Evolutionary conservation across 2,797 vertebrate species (phyloP), one percentile per base, ranked within the genome.

Genomic region (Eidolon dupreanum): DNA sequence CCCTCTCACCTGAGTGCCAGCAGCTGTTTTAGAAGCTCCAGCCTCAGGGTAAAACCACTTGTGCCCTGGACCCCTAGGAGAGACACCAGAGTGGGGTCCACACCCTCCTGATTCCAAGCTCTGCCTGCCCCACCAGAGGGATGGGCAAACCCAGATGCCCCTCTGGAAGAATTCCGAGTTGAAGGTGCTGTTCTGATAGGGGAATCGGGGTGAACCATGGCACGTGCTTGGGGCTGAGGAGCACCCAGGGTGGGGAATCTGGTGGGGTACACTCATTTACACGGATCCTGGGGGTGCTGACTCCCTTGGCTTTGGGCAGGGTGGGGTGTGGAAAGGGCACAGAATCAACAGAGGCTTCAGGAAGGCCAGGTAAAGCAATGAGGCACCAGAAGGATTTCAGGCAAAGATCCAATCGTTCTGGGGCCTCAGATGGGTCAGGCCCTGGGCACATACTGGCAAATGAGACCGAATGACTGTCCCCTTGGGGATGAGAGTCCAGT

Each of bases 271-370:
- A 31, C 11, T n/a, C 5, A 4, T 53, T 57, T 31, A 8, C 31
- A 16, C 13, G n/a, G 88, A 63, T 11, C 19, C 5, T 17, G 0
- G 24, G n/a, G 31, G 13, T 2, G 0, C 8, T 13, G 63, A 70
- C 8, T 61, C 5, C 9, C 36, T 41, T 31, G 33, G 43, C 26
- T 77, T 53, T 79, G 51, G 26, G 22, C 5, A 28, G 74, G 15
- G 11, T 7, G 41, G n/a, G 19, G 8, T 2, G 0, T 61, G 15
- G 20, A 63, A 63, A 55, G 36, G 19, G 20, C 17, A 12, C n/a
- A 28, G 10, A 26, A 31, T 53, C 8, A 66, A 36, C n/a, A 20
- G 70, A 24, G 15, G 13, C 24, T 53, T 85, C 4, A 38, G 36
- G n/a, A 31, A 9, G n/a, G 28, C 70, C 33, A 26, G 4, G 43